Percentiles rank a stretch among this genome's conserved stretches.
Conservation (phyloP, 2,888 invertebrate species). For the Chymomyza amoena region DNA sequence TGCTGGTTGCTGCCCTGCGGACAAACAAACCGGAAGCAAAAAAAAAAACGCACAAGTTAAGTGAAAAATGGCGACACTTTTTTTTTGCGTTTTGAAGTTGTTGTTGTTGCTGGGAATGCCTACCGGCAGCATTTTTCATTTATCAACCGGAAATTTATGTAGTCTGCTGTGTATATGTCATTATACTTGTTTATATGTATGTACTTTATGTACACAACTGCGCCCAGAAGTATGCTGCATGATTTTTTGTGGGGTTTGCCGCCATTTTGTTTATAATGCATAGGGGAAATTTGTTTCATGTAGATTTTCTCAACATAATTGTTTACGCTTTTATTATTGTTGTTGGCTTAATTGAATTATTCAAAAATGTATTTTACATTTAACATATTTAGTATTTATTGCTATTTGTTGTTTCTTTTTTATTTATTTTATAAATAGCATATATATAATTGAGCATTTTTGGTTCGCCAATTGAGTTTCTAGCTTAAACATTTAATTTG, state of each 20-base stretch:
- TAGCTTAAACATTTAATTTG: not conserved
- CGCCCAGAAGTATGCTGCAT: slow-evolving; percentile 38
- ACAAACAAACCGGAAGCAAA: slow-evolving; percentile 25
- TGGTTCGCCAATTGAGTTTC: slow-evolving; percentile 2
- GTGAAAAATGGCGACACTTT: slow-evolving; percentile 62
- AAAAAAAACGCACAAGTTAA: slow-evolving; percentile 29
- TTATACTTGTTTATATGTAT: slow-evolving; percentile 16
- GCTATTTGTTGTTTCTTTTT: slow-evolving; percentile 7
- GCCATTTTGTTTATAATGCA: slow-evolving; percentile 3
- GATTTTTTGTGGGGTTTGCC: slow-evolving; percentile 7
- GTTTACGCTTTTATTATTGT: slow-evolving; percentile 5
- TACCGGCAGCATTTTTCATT: slow-evolving; percentile 59
- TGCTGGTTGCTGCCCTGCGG: slow-evolving; percentile 34
- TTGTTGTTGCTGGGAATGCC: not conserved
- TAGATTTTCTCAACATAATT: not conserved
- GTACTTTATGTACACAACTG: slow-evolving; percentile 10
- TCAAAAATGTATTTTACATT: slow-evolving; percentile 18
- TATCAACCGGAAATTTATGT: slow-evolving; percentile 58
- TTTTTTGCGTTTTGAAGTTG: slow-evolving; percentile 6
- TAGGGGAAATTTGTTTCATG: no score
- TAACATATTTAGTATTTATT: slow-evolving; percentile 22
- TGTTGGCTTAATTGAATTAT: slow-evolving; percentile 14
- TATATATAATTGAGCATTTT: slow-evolving; percentile 19
- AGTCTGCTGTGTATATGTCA: slow-evolving; percentile 44
- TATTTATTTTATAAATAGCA: slow-evolving; percentile 10